Base-by-base conservation (phyloP, 2,797 vertebrate genomes). In the Cottoperca gobio region DNA sequence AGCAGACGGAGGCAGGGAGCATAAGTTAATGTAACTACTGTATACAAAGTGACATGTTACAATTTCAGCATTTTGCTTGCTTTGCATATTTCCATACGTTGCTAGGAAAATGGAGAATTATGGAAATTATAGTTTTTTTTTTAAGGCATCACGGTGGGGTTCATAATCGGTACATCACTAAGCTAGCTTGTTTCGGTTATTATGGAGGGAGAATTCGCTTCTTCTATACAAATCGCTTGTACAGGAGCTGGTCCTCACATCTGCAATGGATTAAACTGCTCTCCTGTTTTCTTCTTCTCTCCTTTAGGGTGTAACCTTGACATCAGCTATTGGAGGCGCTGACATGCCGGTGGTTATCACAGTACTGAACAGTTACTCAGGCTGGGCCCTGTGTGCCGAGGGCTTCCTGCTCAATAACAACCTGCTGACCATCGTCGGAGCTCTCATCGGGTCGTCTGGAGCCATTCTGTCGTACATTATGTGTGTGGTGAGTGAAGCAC, bases 281-380 rank as follows among this genome's bases (percentile, higher is more conserved):
- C 24, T 76, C 24, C 21, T 45, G 35, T 54, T 52, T n/a, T 46
- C 13, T 4, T 35, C 16, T 57, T 14, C 14, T 70, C 4, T 73
- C 26, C 31, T 79, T 49, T 37, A 95, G 95, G 95, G 93, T 31
- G 93, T 95, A 40, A 96, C 94, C 14, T 76, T 97, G 82, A 96
- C 95, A 0, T 93, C 95, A 17, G 95, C 95, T 69, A 95, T 96
- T n/a, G 95, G 95, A 50, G 95, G 95, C 8, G 94, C 95, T 3
- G 95, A 95, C 92, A 96, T 94, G 94, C 93, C 96, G 0, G 94
- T 96, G 76, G 95, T 96, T 37, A 95, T 94, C 91, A 95, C 95
- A 0, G 95, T 95, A 8, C 88, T 95, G 52, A 96, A 95, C 92
- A 95, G 93, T 80, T 95, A 94, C 88, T 96, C 94, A 0, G 95